Percentiles rank a stretch among this genome's conserved stretches.
phyloP scores from a whole-genome alignment of 2,888 invertebrate species.

The Macrosoma leucophasiata region DNA sequence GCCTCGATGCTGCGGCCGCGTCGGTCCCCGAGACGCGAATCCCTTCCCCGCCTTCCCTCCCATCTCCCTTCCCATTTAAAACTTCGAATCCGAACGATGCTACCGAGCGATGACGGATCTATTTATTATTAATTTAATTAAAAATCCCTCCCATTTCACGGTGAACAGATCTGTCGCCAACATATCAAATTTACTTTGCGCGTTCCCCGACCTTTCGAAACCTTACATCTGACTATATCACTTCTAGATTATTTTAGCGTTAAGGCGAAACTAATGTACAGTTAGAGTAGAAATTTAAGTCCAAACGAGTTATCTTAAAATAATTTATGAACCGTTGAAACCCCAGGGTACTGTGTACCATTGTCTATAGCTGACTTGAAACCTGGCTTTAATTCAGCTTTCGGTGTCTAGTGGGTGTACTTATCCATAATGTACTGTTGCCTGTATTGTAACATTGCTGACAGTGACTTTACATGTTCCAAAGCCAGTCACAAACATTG shows the following conservation, averaged over 20 bases:
- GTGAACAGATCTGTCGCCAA: constrained; percentile 57
- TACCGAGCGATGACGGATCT: constrained; percentile 63
- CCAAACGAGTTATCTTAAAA: constrained; percentile 67
- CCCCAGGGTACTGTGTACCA: constrained; percentile 67
- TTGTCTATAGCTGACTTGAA: constrained; percentile 49
- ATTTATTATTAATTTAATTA: constrained; percentile 51
- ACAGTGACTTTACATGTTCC: constrained; percentile 44
- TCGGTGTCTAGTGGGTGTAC: constrained; percentile 60
- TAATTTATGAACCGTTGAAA: constrained; percentile 66
- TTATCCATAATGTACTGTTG: constrained; percentile 49
- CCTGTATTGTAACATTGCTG: constrained; percentile 37
- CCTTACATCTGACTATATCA: constrained; percentile 68
- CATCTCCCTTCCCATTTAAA: too few species aligned
- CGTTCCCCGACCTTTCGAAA: constrained; percentile 46
- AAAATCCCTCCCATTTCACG: constrained; percentile 41
- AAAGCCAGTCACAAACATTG: constrained; percentile 66
- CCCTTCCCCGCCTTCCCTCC: too few species aligned
- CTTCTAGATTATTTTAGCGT: constrained; percentile 75
- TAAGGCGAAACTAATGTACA: constrained; percentile 78
- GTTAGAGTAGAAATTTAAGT: constrained; percentile 76
- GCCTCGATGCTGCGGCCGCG: constrained; percentile 68
- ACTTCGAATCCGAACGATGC: constrained; percentile 46
- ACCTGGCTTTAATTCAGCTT: constrained; percentile 66
- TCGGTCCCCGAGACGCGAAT: constrained; percentile 48
- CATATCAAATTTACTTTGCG: constrained; percentile 68